Conservation (phyloP, 2,888 invertebrate species). For the Tipula lateralis region DNA sequence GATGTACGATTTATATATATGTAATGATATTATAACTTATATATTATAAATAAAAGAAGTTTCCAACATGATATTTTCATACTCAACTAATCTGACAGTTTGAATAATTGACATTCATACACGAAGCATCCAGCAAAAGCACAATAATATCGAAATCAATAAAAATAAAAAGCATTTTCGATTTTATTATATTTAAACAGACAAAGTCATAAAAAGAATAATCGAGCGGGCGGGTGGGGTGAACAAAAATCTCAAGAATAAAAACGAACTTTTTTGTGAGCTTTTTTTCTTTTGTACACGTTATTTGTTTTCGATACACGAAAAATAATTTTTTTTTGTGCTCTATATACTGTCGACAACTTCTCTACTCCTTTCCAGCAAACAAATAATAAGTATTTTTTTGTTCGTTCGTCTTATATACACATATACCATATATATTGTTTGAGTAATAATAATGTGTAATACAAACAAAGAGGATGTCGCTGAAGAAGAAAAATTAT, state of each 20-base stretch:
- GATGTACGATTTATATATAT: no score
- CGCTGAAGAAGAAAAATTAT: not conserved
- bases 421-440: no score
- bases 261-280: not conserved
- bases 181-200: not conserved
- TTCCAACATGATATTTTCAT: not conserved
- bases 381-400: not conserved
- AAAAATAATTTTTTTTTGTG: no score
- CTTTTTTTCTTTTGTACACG: not conserved
- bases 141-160: not conserved
- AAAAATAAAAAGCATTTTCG: not conserved
- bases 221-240: not conserved
- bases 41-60: not conserved
- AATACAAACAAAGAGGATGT: not conserved
- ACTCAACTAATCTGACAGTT: not conserved
- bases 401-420: not conserved
- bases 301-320: not conserved
- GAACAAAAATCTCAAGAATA: not conserved
- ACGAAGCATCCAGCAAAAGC: not conserved
- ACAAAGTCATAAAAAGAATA: not conserved
- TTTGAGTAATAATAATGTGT: not conserved
- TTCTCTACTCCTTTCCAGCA: not conserved
- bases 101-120: not conserved
- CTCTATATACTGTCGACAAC: no score
- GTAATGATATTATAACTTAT: not conserved